Evolutionary conservation across 2,113 vertebrate genomes (phyloP).

Genomic region (Macroglossus sobrinus): DNA sequence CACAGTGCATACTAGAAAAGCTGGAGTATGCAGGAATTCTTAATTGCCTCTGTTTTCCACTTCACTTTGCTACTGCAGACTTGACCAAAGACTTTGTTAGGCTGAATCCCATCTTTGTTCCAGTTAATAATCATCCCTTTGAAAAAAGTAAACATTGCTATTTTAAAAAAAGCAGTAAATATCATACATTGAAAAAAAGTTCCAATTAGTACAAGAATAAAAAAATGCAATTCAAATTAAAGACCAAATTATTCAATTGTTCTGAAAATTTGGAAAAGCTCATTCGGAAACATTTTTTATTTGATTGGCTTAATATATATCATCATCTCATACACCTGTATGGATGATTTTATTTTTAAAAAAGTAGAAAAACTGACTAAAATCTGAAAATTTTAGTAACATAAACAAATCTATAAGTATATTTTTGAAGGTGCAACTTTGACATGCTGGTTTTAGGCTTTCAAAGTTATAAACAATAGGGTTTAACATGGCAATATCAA

Average conservation of each 20-base stretch:
- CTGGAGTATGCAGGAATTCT: not conserved
- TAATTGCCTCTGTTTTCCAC: not conserved
- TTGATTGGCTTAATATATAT: not conserved
- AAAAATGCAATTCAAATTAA: constrained; percentile 2
- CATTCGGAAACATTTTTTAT: constrained; percentile 4
- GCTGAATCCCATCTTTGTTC: constrained; percentile 45
- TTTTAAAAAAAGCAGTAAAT: constrained; percentile 32
- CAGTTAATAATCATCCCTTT: not conserved
- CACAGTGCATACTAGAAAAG: not conserved
- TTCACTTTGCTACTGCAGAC: not conserved
- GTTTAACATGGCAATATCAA: not conserved
- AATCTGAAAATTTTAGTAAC: not conserved
- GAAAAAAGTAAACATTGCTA: not conserved
- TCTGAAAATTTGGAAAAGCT: constrained; percentile 7
- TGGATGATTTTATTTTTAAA: not conserved
- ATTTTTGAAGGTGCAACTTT: constrained; percentile 11
- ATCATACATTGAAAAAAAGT: not conserved
- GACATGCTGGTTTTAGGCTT: constrained; percentile 10
- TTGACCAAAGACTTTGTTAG: not conserved
- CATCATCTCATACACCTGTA: not conserved
- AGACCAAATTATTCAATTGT: constrained; percentile 40
- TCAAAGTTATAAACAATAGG: not conserved
- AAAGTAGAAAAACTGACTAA: not conserved
- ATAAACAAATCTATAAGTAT: not conserved
- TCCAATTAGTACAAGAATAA: not conserved